phyloP scores from a whole-genome alignment of 2,888 invertebrate genomes.

The Andrena camellia region DNA sequence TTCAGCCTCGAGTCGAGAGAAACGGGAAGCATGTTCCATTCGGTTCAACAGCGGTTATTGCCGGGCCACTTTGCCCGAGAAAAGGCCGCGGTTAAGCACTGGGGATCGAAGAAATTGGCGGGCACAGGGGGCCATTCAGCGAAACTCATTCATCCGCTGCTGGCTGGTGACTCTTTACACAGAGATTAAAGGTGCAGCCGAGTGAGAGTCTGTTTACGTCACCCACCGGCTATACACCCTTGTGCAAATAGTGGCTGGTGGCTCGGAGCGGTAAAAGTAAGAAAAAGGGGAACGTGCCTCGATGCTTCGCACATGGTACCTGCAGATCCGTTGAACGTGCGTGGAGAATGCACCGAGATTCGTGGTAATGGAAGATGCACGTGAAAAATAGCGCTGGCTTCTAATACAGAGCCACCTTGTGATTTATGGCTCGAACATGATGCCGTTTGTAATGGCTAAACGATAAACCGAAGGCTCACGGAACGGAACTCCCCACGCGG shows the following conservation, averaged over 20 bases:
- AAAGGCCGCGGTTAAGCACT: slow-evolving; percentile 12
- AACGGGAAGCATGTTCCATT: slow-evolving; percentile 42
- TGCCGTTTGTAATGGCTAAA: slow-evolving; percentile 56
- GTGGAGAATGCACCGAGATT: slow-evolving; percentile 11
- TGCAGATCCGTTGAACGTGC: slow-evolving; percentile 54
- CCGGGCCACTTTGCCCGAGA: slow-evolving; percentile 28
- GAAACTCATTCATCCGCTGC: not conserved
- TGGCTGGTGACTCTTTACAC: not conserved
- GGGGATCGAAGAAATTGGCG: slow-evolving; percentile 6
- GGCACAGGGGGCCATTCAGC: not conserved
- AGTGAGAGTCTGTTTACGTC: not conserved
- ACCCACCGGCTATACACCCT: not conserved
- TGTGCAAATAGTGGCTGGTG: not conserved
- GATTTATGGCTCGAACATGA: slow-evolving; percentile 57
- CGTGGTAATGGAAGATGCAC: slow-evolving; percentile 44
- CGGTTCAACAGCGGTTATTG: slow-evolving; percentile 34
- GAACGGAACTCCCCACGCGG: slow-evolving; percentile 44
- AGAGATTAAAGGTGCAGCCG: not conserved
- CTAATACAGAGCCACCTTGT: slow-evolving; percentile 31
- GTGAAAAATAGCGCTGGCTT: slow-evolving; percentile 54
- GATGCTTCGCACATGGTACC: slow-evolving; percentile 45
- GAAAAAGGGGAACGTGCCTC: slow-evolving; percentile 28
- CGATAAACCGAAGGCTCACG: slow-evolving; percentile 57
- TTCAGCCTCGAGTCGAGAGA: slow-evolving; percentile 9
- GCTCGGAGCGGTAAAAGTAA: slow-evolving; percentile 13